Evolutionary conservation across 1,140 invertebrate species (phyloP).

Genomic region (Trachymyrmex cornetzi): DNA sequence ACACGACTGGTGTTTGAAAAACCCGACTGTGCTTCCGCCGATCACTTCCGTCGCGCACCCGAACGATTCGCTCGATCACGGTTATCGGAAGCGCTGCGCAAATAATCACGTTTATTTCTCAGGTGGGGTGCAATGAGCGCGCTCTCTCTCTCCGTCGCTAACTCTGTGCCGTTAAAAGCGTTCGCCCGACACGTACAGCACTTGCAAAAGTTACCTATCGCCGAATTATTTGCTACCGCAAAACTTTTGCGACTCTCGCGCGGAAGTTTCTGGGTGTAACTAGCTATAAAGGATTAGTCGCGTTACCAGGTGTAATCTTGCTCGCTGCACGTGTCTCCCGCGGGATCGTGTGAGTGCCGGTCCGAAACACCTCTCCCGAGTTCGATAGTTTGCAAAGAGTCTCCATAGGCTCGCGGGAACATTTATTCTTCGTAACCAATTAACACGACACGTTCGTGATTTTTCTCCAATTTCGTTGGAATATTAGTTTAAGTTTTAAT

Average conservation of each 20-base stretch:
- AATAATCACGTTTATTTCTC: conserved; percentile 55
- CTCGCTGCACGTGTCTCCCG: conserved; percentile 24
- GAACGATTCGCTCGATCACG: conserved; percentile 6
- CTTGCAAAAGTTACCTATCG: conserved; percentile 29
- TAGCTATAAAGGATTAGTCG: conserved; percentile 45
- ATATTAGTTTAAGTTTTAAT: not conserved
- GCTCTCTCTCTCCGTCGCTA: not conserved
- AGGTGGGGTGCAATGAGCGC: not conserved
- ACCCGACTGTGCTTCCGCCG: conserved; percentile 17
- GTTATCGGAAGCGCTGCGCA: conserved; percentile 46
- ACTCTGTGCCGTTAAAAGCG: conserved; percentile 4
- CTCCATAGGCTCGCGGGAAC: not conserved
- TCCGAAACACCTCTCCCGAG: conserved; percentile 29
- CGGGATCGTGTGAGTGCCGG: conserved; percentile 29
- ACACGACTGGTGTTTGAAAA: conserved; percentile 51
- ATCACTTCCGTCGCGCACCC: conserved; percentile 29
- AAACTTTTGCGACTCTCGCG: conserved; percentile 34
- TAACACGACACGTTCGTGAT: not conserved
- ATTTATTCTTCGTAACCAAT: conserved; percentile 38
- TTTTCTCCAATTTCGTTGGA: not conserved
- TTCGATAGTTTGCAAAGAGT: conserved; percentile 24
- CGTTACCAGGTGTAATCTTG: conserved; percentile 41
- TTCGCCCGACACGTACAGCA: not conserved
- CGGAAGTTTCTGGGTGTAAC: conserved; percentile 44
- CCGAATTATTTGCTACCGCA: conserved; percentile 36